A percentile compares a stretch with the other conserved stretches of the same genome.
Conservation (phyloP, 2,888 invertebrate genomes). For the Epinotia ramella region DNA sequence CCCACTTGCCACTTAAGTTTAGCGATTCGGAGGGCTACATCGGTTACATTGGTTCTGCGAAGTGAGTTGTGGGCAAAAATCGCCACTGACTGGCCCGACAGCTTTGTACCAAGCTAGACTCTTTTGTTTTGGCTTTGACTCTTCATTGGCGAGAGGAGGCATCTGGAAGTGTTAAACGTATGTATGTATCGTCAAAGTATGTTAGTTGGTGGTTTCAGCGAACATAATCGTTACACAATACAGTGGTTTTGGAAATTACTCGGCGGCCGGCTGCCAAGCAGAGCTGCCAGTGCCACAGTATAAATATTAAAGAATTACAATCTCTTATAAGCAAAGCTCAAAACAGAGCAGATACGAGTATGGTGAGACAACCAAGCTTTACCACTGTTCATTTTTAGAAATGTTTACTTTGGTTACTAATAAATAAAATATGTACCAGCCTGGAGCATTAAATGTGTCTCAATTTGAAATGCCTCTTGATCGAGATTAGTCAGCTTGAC, state of each 20-base stretch:
- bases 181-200: neutral
- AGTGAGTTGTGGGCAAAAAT: too few species aligned
- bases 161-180: neutral
- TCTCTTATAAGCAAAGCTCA: neutral
- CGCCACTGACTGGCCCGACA: too few species aligned
- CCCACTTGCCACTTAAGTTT: too few species aligned
- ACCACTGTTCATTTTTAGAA: neutral
- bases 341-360: neutral
- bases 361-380: neutral
- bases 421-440: neutral
- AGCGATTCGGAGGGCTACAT: too few species aligned
- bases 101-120: too few species aligned
- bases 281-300: constrained; percentile 18
- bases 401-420: neutral
- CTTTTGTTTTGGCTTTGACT: too few species aligned
- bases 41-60: too few species aligned
- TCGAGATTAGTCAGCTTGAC: neutral
- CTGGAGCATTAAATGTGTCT: neutral
- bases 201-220: constrained; percentile 1
- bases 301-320: neutral
- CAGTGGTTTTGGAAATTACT: constrained; percentile 33
- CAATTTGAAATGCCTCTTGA: neutral
- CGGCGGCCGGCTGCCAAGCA: constrained; percentile 35
- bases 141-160: too few species aligned
- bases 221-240: constrained; percentile 35